phyloP scores from a whole-genome alignment of 2,113 vertebrate genomes.

The Panthera leo region DNA sequence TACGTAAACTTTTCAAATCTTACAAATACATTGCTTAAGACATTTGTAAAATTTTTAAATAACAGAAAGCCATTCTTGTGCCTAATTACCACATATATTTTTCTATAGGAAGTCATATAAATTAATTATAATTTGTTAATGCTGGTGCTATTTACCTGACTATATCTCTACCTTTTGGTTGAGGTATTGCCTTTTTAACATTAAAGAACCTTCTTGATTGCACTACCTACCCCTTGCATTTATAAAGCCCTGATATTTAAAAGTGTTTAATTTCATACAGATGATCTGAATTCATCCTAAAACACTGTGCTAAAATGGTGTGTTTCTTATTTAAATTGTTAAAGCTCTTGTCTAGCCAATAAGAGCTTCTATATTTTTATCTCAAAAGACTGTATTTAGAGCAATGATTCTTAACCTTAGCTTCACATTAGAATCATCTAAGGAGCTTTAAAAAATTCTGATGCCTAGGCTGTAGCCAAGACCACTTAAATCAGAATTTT shows the following conservation, averaged over 20 bases:
- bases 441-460: neutral
- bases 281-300: neutral
- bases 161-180: neutral
- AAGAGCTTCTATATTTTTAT: neutral
- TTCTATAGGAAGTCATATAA: neutral
- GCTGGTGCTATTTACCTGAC: neutral
- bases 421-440: neutral
- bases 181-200: neutral
- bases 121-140: neutral
- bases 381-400: neutral
- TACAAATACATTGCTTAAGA: neutral
- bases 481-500: neutral
- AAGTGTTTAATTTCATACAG: neutral
- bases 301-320: neutral
- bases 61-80: neutral
- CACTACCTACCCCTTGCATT: neutral
- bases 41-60: slow-evolving; percentile 27
- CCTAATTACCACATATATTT: slow-evolving; percentile 5
- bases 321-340: neutral
- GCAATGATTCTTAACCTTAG: neutral
- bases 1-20: neutral
- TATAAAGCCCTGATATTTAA: neutral
- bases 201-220: neutral
- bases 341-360: neutral
- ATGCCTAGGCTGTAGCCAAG: neutral